These are phyloP conservation scores for Polypedilum pembai DNA, from an alignment of 1,140 invertebrate genomes.

Conservation along the genomic window DNA sequence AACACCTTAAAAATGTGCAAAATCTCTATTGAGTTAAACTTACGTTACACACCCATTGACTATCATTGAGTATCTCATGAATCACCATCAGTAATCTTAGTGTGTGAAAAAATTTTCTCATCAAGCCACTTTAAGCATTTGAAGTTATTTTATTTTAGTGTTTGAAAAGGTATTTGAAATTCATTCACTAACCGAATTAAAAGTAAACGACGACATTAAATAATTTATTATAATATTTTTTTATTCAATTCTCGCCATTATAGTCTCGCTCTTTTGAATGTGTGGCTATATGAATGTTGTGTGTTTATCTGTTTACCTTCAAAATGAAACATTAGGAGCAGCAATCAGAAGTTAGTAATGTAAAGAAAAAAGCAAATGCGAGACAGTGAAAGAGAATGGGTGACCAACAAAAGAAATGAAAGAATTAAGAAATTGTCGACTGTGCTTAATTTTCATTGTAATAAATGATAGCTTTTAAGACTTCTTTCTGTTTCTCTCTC, in stretches of 20 bases:
- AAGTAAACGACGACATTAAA: conserved; percentile 12
- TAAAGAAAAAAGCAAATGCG: neutral
- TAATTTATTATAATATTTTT: conserved; percentile 20
- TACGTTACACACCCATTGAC: too few species aligned
- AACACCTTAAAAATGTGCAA: too few species aligned
- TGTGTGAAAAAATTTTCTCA: too few species aligned
- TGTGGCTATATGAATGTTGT: neutral
- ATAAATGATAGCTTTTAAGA: conserved; percentile 7
- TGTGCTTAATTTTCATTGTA: conserved; percentile 18
- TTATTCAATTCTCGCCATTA: neutral
- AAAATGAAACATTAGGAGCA: conserved; percentile 17
- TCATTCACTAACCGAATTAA: conserved; percentile 1
- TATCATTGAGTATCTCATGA: too few species aligned
- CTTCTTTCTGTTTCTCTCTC: neutral
- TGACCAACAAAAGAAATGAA: conserved; percentile 1
- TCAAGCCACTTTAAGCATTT: too few species aligned
- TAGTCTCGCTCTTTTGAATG: neutral
- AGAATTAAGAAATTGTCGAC: conserved; percentile 17
- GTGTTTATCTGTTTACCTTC: conserved; percentile 11
- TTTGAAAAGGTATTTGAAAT: neutral
- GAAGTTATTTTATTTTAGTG: too few species aligned
- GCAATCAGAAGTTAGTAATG: neutral
- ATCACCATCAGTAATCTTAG: too few species aligned
- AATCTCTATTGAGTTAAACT: too few species aligned
- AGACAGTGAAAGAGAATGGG: neutral